Base-by-base conservation (phyloP, 2,113 vertebrate genomes). In the Odontophorus gujanensis region DNA sequence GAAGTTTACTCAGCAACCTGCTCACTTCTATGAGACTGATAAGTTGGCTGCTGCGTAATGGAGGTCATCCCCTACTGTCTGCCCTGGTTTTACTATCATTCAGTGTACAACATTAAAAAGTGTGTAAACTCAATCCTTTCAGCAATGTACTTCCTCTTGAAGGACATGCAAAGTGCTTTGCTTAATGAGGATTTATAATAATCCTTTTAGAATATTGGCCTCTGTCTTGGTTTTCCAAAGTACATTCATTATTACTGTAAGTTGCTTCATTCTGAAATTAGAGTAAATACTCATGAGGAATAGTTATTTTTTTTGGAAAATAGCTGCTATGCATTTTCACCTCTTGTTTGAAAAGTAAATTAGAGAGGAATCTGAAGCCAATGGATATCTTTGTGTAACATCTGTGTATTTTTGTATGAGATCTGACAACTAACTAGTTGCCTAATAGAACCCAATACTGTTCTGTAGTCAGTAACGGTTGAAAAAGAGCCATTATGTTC, bases 401-500 rank as follows among this genome's bases (percentile, higher is more conserved):
- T 86, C 59, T 93, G 76, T 1, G 1, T 16, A 43, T 28, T 86
- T 82, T 77, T 89, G 13, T 85, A 79, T 73, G 38, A 77, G 50
- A 73, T 61, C 21, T 89, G n/a, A 86, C 38, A 74, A 73, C 55
- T 72, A 85, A 26, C 79, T 62, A 68, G 25, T 43, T 65, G 22
- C 17, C 50, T 83, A 83, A 77, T 59, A 87, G 68, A 92, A 77
- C 8, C 11, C 65, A 83, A 15, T 48, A 45, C 34, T 77, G 61
- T 71, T 92, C 40, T 89, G 36, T 55, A 84, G 50, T 66, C 53
- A 43, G 48, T 68, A 91, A 40, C 38, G 72, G 81, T 36, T 88
- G 36, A 90, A 91, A 95, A 95, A 87, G 73, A 94, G 36, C 36
- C 51, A 62, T 93, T 95, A 90, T 55, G 43, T 76, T 95, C 77